These are phyloP conservation scores for Xestoiulus laeticollis DNA, from an alignment of 2,888 invertebrate genomes.

Conservation along the genomic window DNA sequence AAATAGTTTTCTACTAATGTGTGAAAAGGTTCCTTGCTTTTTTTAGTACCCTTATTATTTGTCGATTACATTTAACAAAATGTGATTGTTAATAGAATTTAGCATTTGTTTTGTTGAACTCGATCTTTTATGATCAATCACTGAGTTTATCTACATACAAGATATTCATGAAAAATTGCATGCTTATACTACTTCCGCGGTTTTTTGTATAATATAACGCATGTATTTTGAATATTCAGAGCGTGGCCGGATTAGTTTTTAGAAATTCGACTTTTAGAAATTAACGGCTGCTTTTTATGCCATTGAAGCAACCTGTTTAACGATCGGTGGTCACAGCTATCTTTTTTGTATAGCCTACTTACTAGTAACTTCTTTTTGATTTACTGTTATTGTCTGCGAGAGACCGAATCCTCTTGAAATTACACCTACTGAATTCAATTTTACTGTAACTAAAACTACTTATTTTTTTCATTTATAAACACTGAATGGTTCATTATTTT, in stretches of 20 bases:
- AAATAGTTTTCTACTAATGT: no score
- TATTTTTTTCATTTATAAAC: neutral
- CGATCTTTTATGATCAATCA: neutral
- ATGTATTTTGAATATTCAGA: slow-evolving; percentile 9
- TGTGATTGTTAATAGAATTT: no score
- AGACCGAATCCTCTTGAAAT: neutral
- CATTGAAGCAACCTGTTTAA: slow-evolving; percentile 23
- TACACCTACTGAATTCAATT: neutral
- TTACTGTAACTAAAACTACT: neutral
- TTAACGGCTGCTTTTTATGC: neutral
- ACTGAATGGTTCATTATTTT: neutral
- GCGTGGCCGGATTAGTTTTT: slow-evolving; percentile 34
- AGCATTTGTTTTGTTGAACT: neutral
- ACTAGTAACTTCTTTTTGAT: neutral
- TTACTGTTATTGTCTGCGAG: neutral
- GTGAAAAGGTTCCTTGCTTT: no score
- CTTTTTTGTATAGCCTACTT: slow-evolving; percentile 9
- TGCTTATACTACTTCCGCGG: neutral
- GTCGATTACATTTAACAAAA: no score
- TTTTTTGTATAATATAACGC: neutral
- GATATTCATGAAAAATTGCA: neutral
- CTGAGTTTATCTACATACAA: neutral
- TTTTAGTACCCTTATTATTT: no score
- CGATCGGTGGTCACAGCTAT: neutral
- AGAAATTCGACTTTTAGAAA: neutral